Evolutionary conservation across 2,888 invertebrate genomes (phyloP).

Genomic region (Polydrusus pterygomalis): DNA sequence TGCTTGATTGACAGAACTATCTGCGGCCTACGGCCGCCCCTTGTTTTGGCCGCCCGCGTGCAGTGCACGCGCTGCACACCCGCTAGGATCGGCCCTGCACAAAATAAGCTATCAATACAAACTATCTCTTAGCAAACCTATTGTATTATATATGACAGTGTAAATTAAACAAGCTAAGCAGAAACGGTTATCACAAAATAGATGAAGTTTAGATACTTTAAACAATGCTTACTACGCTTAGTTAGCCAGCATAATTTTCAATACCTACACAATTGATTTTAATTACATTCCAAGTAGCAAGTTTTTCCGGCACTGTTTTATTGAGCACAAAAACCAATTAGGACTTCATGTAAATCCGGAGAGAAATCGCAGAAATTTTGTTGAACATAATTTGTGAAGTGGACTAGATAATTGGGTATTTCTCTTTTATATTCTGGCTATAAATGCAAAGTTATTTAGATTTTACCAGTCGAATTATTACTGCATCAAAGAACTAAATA

Average conservation of each 20-base stretch:
- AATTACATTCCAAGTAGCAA: slow-evolving; percentile 12
- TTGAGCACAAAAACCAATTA: slow-evolving; percentile 25
- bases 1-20: too few species aligned
- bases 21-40: too few species aligned
- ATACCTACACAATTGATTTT: neutral
- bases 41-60: too few species aligned
- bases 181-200: too few species aligned
- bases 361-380: slow-evolving; percentile 44
- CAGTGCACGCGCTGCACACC: too few species aligned
- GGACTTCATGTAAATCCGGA: slow-evolving; percentile 8
- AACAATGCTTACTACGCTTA: too few species aligned
- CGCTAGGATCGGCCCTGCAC: too few species aligned
- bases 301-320: slow-evolving; percentile 22
- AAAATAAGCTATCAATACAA: too few species aligned
- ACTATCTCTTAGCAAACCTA: too few species aligned
- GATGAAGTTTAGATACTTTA: too few species aligned
- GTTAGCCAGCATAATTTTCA: neutral
- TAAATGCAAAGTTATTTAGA: slow-evolving; percentile 36
- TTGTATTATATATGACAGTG: too few species aligned
- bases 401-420: slow-evolving; percentile 50
- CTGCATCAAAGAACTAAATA: slow-evolving; percentile 31
- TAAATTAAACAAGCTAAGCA: too few species aligned
- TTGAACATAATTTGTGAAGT: slow-evolving; percentile 43
- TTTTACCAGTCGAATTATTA: slow-evolving; percentile 33
- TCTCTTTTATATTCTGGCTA: slow-evolving; percentile 37